Evolutionary conservation across 2,113 vertebrate species (phyloP).

Genomic region (Petrocephalus zakoni): DNA sequence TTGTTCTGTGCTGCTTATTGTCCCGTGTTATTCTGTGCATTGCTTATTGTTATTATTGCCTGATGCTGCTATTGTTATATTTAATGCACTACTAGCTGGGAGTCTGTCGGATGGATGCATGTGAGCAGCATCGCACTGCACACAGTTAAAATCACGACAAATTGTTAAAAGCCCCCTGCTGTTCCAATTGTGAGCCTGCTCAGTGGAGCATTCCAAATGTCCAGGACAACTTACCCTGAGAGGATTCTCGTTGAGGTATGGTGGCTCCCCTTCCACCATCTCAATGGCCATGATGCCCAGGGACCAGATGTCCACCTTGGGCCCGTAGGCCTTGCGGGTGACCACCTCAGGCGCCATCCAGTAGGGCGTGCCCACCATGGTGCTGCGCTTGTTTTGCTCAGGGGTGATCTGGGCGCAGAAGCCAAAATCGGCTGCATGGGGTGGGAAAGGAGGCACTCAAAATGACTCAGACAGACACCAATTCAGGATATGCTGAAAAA

Average conservation of each 20-base stretch:
- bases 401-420: constrained; percentile 98
- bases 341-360: constrained; percentile 99
- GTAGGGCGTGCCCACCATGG: constrained; percentile 96
- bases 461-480: background rate
- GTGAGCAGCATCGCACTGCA: background rate
- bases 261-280: constrained; percentile 98
- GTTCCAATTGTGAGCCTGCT: background rate
- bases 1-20: background rate
- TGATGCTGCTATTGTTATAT: background rate
- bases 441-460: constrained; percentile 24
- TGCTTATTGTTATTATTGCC: background rate
- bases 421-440: constrained; percentile 86
- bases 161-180: background rate
- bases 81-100: background rate
- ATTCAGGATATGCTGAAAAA: background rate
- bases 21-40: background rate
- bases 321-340: constrained; percentile 92
- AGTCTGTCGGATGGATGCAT: background rate
- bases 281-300: constrained; percentile 98
- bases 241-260: constrained; percentile 97
- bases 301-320: constrained; percentile 98
- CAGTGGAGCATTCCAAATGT: background rate
- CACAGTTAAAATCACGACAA: background rate
- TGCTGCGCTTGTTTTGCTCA: constrained; percentile 97
- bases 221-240: constrained; percentile 77